These are phyloP conservation scores for Graphium colonna DNA, from an alignment of 2,888 invertebrate species.

Conservation along the genomic window DNA sequence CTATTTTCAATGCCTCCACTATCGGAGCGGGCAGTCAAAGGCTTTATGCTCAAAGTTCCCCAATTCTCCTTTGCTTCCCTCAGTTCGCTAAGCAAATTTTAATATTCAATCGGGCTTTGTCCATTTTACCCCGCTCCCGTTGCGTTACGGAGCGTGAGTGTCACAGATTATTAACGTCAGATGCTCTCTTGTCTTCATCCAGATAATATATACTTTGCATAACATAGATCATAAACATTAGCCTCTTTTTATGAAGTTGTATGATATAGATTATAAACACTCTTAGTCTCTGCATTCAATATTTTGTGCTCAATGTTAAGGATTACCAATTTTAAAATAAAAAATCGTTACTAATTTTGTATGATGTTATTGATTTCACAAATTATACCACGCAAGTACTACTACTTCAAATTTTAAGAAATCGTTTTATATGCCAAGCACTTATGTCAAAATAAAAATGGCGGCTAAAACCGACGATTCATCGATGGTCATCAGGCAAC, in stretches of 20 bases:
- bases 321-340: no score
- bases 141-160: conserved; percentile 29
- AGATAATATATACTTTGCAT: not conserved
- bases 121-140: conserved; percentile 33
- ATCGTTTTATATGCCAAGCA: no score
- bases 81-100: conserved; percentile 75
- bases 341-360: no score
- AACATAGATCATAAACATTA: no score
- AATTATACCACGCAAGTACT: no score
- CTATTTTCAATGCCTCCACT: conserved; percentile 76
- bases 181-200: no score
- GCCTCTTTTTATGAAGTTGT: no score
- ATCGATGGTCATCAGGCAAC: conserved; percentile 55
- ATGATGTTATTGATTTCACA: no score
- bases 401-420: no score
- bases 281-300: no score
- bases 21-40: conserved; percentile 69
- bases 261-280: no score
- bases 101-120: conserved; percentile 74
- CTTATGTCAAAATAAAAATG: not conserved
- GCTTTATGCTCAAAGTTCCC: conserved; percentile 69
- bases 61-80: conserved; percentile 62
- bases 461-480: conserved; percentile 34
- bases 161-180: conserved; percentile 14
- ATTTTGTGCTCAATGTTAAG: no score